Evolutionary conservation across 2,888 invertebrate genomes (phyloP).

Genomic region (Morpho achilles): DNA sequence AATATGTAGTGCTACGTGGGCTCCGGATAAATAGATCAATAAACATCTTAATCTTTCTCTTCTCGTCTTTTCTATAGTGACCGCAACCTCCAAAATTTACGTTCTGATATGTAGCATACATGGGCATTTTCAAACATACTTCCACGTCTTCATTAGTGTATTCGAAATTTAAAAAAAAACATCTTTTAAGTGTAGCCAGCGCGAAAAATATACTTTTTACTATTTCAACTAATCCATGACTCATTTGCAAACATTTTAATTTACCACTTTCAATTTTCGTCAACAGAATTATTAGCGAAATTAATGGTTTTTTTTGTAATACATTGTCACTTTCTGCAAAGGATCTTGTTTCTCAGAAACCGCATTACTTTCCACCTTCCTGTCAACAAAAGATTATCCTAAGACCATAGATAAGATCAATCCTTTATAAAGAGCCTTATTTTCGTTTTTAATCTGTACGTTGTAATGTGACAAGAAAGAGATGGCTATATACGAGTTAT

Average conservation of each 20-base stretch:
- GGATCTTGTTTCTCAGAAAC: slow-evolving; percentile 47
- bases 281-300: slow-evolving; percentile 3
- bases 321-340: slow-evolving; percentile 49
- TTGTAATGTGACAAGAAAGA: neutral
- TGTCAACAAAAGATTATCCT: slow-evolving; percentile 75
- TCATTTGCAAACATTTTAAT: neutral
- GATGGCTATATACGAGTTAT: too few relatives aligned
- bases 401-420: slow-evolving; percentile 40
- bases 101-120: too few relatives aligned
- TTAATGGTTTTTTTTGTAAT: slow-evolving; percentile 14
- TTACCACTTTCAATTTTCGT: slow-evolving; percentile 3
- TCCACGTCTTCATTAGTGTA: too few relatives aligned
- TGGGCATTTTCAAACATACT: too few relatives aligned
- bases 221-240: neutral
- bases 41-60: too few relatives aligned
- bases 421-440: slow-evolving; percentile 18
- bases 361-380: slow-evolving; percentile 49
- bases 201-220: too few relatives aligned
- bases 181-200: too few relatives aligned
- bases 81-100: neutral
- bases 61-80: too few relatives aligned
- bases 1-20: too few relatives aligned
- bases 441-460: slow-evolving; percentile 10
- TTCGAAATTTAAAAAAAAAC: too few relatives aligned
- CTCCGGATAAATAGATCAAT: too few relatives aligned